Percentiles rank a stretch among this genome's conserved stretches.
Conservation (phyloP, 92 coral and sea anemone genomes). For the Bergia puertoricense region DNA sequence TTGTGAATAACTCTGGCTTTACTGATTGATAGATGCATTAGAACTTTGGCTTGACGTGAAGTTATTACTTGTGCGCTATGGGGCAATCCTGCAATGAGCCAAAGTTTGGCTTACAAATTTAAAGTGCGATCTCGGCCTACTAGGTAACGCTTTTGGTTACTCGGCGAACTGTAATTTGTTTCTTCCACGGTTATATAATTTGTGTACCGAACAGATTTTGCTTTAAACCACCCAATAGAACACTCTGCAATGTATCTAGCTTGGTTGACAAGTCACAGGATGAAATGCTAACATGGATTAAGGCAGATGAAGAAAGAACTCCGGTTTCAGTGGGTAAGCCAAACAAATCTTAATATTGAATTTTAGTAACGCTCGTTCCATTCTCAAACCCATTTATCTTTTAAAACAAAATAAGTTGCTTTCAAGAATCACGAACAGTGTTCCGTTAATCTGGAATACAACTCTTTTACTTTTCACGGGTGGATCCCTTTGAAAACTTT, state of each 20-base stretch:
- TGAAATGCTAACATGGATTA: background rate
- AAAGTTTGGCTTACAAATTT: no score
- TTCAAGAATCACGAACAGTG: no score
- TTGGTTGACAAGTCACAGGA: background rate
- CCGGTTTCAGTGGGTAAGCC: background rate
- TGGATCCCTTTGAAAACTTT: background rate
- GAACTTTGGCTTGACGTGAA: no score
- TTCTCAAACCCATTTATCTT: background rate
- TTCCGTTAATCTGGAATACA: no score
- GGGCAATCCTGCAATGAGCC: no score
- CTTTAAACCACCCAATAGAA: background rate
- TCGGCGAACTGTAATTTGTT: background rate
- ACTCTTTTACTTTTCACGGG: no score
- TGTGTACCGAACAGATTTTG: background rate
- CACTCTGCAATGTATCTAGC: background rate
- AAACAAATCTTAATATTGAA: background rate
- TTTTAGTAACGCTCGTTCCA: background rate
- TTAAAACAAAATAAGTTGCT: no score
- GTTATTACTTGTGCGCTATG: no score
- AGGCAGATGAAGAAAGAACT: constrained; percentile 10
- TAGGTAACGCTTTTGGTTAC: no score
- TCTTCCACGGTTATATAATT: background rate
- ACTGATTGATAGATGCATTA: no score
- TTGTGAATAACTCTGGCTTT: no score
- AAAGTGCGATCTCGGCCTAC: no score